These are phyloP conservation scores for Neostethus bicornis DNA, from an alignment of 2,797 vertebrate species.

Conservation along the genomic window DNA sequence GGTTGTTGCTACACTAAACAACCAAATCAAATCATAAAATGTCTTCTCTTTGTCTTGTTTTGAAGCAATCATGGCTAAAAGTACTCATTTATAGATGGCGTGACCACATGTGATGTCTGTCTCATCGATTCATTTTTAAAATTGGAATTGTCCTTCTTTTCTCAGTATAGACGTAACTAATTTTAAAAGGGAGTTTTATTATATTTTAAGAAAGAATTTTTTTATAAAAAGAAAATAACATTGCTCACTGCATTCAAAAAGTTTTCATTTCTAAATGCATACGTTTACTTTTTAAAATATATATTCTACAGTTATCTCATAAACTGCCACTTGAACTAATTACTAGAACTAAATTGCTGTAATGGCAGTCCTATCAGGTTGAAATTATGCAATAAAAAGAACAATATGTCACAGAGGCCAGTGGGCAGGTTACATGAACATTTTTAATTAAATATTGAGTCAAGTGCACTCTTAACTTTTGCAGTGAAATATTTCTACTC, in stretches of 20 bases:
- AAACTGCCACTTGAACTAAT: constrained; percentile 40
- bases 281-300: constrained; percentile 6
- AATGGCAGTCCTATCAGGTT: no score
- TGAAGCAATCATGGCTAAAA: constrained; percentile 42
- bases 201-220: constrained; percentile 16
- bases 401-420: constrained; percentile 17
- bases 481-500: neutral
- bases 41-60: constrained; percentile 25
- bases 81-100: constrained; percentile 24
- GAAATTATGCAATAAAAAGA: no score
- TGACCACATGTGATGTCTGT: constrained; percentile 5
- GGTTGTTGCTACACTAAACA: constrained; percentile 26
- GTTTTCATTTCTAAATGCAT: constrained; percentile 24
- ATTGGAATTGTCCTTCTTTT: constrained; percentile 33
- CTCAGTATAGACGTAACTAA: constrained; percentile 1
- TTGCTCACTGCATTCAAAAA: constrained; percentile 24
- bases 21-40: constrained; percentile 25
- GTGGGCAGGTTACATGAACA: constrained; percentile 13
- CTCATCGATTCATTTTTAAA: constrained; percentile 43
- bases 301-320: constrained; percentile 35
- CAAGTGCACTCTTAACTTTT: neutral
- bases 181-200: constrained; percentile 19
- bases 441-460: constrained; percentile 29
- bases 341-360: no score
- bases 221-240: constrained; percentile 49